These are phyloP conservation scores for Brassicogethes aeneus DNA, from an alignment of 2,888 invertebrate genomes.

Conservation along the genomic window DNA sequence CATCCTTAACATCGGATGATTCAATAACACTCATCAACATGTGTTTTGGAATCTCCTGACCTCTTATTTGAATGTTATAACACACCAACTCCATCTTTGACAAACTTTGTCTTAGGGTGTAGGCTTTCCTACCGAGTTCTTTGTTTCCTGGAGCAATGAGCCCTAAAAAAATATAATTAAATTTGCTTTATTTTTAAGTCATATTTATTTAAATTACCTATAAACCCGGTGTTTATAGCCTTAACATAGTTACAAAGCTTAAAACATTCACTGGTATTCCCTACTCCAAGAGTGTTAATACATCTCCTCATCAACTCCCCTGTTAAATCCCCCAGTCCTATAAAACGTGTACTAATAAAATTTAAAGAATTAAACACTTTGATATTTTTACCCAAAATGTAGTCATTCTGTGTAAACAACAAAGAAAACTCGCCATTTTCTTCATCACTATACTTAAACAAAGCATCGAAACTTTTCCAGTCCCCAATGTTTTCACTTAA, in stretches of 20 bases:
- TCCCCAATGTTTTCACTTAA: slow-evolving; percentile 50
- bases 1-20: slow-evolving; percentile 24
- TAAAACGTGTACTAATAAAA: too few relatives aligned
- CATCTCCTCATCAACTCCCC: slow-evolving; percentile 88
- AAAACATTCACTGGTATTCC: slow-evolving; percentile 64
- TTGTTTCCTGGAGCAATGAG: slow-evolving; percentile 42
- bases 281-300: slow-evolving; percentile 70
- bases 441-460: slow-evolving; percentile 26
- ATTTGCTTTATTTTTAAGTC: background rate
- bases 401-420: slow-evolving; percentile 45
- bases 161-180: slow-evolving; percentile 28
- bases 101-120: slow-evolving; percentile 64
- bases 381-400: slow-evolving; percentile 57
- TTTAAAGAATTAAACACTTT: too few relatives aligned
- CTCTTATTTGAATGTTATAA: slow-evolving; percentile 32
- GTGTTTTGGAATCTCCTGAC: slow-evolving; percentile 65
- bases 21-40: slow-evolving; percentile 51
- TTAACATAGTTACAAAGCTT: slow-evolving; percentile 64
- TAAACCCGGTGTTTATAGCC: slow-evolving; percentile 52
- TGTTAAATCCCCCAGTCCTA: slow-evolving; percentile 65
- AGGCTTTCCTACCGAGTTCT: slow-evolving; percentile 63
- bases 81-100: slow-evolving; percentile 64
- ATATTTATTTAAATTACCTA: slow-evolving; percentile 43
- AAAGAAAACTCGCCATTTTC: slow-evolving; percentile 20
- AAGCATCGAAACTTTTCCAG: slow-evolving; percentile 37